Evolutionary conservation across 2,797 vertebrate species (phyloP).

Genomic region (Lacerta bilineata): DNA sequence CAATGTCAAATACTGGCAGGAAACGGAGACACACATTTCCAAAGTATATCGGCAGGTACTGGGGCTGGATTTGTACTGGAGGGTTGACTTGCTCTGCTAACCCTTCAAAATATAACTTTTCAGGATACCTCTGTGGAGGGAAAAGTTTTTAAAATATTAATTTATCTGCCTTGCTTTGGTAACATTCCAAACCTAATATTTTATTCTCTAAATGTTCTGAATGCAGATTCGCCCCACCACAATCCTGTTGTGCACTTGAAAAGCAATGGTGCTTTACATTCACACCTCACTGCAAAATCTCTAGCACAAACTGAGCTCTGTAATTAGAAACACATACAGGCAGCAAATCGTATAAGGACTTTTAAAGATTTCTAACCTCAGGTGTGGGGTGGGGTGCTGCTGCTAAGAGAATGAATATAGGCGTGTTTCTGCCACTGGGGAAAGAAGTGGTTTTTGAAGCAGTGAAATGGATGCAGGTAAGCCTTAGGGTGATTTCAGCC

Average conservation of each 20-base stretch:
- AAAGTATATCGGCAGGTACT: conserved; percentile 98
- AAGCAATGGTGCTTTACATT: not conserved
- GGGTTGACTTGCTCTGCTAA: conserved; percentile 97
- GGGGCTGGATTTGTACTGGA: conserved; percentile 93
- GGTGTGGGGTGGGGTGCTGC: no score
- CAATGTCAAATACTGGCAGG: conserved; percentile 97
- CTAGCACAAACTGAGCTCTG: not conserved
- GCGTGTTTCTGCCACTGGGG: not conserved
- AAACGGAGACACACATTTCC: conserved; percentile 98
- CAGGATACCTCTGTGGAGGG: conserved; percentile 92
- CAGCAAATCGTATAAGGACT: not conserved
- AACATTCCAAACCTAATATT: not conserved
- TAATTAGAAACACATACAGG: not conserved
- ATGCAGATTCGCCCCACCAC: not conserved
- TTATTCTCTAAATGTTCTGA: not conserved
- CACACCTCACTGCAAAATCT: not conserved
- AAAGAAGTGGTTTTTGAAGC: not conserved
- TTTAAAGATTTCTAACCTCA: not conserved
- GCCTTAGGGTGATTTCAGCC: not conserved
- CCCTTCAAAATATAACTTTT: conserved; percentile 98
- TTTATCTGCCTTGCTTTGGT: not conserved
- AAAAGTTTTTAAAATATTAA: conserved; percentile 20
- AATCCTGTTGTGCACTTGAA: not conserved
- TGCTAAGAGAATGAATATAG: not conserved
- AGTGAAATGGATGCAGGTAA: not conserved